These are phyloP conservation scores for Cheilosia vernalis DNA, from an alignment of 2,888 invertebrate species.

Conservation along the genomic window DNA sequence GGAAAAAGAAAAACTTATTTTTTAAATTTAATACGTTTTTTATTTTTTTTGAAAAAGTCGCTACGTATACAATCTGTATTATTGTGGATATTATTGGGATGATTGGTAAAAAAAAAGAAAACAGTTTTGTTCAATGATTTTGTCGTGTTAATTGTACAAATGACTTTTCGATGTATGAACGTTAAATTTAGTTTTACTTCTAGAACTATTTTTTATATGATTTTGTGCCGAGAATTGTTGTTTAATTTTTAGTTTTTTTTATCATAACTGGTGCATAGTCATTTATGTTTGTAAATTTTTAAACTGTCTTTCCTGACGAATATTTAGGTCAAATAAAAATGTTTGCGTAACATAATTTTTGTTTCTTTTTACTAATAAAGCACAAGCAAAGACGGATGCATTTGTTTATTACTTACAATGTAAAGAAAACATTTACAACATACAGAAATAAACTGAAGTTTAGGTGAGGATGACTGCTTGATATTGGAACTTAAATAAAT, in stretches of 20 bases:
- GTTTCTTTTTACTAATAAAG: slow-evolving; percentile 34
- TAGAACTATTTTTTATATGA: slow-evolving; percentile 33
- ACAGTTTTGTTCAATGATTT: slow-evolving; percentile 76
- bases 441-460: not conserved
- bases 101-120: slow-evolving; percentile 67
- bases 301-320: not conserved
- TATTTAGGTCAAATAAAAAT: not conserved
- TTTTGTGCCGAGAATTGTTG: slow-evolving; percentile 50
- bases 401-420: not conserved
- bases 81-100: slow-evolving; percentile 14
- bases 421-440: not conserved
- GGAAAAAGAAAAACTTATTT: not conserved
- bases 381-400: slow-evolving; percentile 49
- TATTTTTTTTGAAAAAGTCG: not conserved
- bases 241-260: not conserved
- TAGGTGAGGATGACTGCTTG: not conserved
- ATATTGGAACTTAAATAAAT: not conserved
- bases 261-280: slow-evolving; percentile 43
- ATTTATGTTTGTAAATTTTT: slow-evolving; percentile 23
- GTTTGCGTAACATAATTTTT: not conserved
- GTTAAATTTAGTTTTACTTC: slow-evolving; percentile 36
- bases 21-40: not conserved
- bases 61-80: slow-evolving; percentile 36
- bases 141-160: slow-evolving; percentile 58
- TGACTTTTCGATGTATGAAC: slow-evolving; percentile 69